These are phyloP conservation scores for Oreotrochilus melanogaster DNA, from an alignment of 2,113 vertebrate genomes.

Conservation along the genomic window DNA sequence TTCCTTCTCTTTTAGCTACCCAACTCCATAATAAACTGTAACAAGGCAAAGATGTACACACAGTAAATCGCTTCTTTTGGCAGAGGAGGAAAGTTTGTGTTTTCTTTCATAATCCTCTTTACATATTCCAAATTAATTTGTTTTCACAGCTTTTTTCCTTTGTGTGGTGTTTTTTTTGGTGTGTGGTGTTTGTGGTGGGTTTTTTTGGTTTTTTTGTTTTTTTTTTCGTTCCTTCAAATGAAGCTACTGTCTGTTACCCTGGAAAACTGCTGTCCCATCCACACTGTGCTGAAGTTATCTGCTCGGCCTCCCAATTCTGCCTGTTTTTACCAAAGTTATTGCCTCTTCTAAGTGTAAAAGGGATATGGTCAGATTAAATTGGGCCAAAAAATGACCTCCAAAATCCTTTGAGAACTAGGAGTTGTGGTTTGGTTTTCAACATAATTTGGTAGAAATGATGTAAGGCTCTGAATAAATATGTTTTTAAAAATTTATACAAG, in stretches of 20 bases:
- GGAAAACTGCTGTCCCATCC: conserved; percentile 26
- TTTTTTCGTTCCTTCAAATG: neutral
- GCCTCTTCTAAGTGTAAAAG: neutral
- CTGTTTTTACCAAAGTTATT: neutral
- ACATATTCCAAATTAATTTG: conserved; percentile 56
- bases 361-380: neutral
- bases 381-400: neutral
- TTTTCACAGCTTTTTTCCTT: conserved; percentile 50
- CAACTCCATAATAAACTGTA: conserved; percentile 43
- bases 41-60: conserved; percentile 16
- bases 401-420: neutral
- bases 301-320: neutral
- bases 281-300: conserved; percentile 17
- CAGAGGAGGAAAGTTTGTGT: conserved; percentile 40
- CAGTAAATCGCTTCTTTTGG: conserved; percentile 8
- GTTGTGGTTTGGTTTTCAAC: neutral
- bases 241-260: conserved; percentile 10
- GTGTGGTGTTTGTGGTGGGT: too few relatives aligned
- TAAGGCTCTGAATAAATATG: neutral
- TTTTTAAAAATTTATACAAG: neutral
- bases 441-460: neutral
- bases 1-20: conserved; percentile 50
- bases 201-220: too few relatives aligned
- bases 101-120: conserved; percentile 60
- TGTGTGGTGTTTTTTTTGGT: neutral